Evolutionary conservation across 2,888 invertebrate species (phyloP), one percentile per base, ranked within the genome.

Genomic region (Tinea pellionella): DNA sequence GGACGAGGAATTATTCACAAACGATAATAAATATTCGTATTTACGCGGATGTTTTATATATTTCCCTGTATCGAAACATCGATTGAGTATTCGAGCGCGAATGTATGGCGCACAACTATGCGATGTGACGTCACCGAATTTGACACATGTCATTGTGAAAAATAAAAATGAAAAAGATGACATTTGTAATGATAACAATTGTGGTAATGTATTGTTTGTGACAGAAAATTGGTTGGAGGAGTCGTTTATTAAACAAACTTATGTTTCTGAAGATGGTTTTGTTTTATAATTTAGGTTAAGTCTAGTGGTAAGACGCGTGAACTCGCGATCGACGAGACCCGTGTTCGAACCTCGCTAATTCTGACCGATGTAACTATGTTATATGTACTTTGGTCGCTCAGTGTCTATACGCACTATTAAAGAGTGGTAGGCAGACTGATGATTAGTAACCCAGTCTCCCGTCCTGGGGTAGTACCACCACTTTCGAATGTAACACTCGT

Each of bases 1-100:
- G 19, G 90, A 91, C 67, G 73, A 79, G 53, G 80, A 88, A 65
- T 62, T 88, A n/a, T 88, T 82, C 61, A 74, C 64, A 0, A 72
- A 68, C 0, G 61, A 63, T 18, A 58, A 75, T 64, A 80, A 79
- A 0, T 68, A 69, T 62, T 82, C 83, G 1, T 88, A 77, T 63
- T 63, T 87, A 29, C 72, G 88, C 1, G 62, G 69, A 0, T 82
- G 76, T 61, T 65, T 24, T 62, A 63, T 80, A 43, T 65, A 75
- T 63, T 55, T 75, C 13, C 30, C 61, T 0, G 61, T 65, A 16
- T 63, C 63, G 3, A 60, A 63, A 7, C 66, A 66, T 47, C 55
- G 78, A 18, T 61, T 65, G 8, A 65, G 65, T 0, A 59, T 74
- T 19, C 62, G 69, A 42, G 77, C 80, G 0, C 67, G 64, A 62